Evolutionary conservation across 2,888 invertebrate species (phyloP).

Genomic region (Altica lythri): DNA sequence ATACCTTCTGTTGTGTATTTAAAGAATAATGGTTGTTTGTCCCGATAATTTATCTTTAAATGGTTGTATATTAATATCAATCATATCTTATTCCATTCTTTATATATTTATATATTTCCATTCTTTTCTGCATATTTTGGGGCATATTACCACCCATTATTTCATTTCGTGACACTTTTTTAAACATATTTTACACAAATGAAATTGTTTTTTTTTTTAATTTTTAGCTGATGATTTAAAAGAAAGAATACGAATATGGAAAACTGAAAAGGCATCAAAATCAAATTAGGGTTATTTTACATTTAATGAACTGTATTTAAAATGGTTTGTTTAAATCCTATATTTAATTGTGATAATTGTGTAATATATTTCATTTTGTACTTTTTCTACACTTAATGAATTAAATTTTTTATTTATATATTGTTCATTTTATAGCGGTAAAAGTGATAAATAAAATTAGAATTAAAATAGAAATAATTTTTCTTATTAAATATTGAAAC

Average conservation of each 20-base stretch:
- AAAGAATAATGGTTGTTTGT: too few relatives aligned
- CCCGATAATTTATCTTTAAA: too few relatives aligned
- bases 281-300: conserved; percentile 35
- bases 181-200: too few relatives aligned
- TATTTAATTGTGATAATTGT: conserved; percentile 34
- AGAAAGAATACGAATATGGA: conserved; percentile 85
- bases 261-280: conserved; percentile 71
- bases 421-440: conserved; percentile 14
- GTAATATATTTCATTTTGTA: conserved; percentile 37
- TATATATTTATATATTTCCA: too few relatives aligned
- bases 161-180: too few relatives aligned
- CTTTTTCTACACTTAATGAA: conserved; percentile 32
- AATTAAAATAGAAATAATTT: conserved; percentile 1
- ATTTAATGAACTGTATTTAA: conserved; percentile 27
- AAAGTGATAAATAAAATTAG: conserved; percentile 3
- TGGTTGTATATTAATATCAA: too few relatives aligned
- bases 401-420: conserved; percentile 19
- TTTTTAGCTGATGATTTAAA: conserved; percentile 80
- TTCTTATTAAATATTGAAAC: too few relatives aligned
- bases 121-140: too few relatives aligned
- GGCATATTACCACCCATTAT: neutral
- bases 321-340: conserved; percentile 34
- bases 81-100: too few relatives aligned
- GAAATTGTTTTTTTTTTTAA: conserved; percentile 31
- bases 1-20: neutral